Base-by-base conservation (phyloP, 2,888 invertebrate genomes). In the Drosophila affinis region DNA sequence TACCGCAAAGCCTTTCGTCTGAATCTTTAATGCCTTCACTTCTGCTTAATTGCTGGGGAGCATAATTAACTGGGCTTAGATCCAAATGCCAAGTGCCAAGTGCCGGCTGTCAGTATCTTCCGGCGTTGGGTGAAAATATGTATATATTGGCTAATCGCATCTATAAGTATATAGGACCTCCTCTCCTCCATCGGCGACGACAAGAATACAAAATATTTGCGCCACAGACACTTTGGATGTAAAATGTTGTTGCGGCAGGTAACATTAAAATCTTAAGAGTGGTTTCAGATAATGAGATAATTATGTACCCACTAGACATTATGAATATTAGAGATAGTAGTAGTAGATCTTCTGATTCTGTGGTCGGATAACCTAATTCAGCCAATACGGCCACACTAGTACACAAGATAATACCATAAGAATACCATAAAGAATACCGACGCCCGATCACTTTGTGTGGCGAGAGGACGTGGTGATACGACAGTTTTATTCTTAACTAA, bases 11-110 rank as follows among this genome's bases (percentile, higher is more conserved):
- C 3, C 39, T 39, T 39, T 18, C 52, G 27, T 32, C 52, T 17
- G 21, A 62, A 62, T 48, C 53, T 59, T 17, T 29, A 24, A 18
- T 27, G 21, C 44, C 32, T 18, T 45, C 44, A 17, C 27, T 54
- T 21, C 27, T 54, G 14, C 39, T 14, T 61, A 69, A 69, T 71
- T 71, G 71, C 54, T 57, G 39, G 24, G 48, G n/a, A 62, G 48
- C 70, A 53, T 71, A 71, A 70, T 71, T 62, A 69, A 49, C 56
- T 57, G 48, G 53, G 61, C 70, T 32, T 44, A 27, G 24, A 45
- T n/a, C 9, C 51, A 39, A 7, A 14, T 39, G 39, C 14, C 39
- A 39, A 39, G 39, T 34, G 34, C 12, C 34, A 34, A 34, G 34
- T n/a, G 39, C n/a, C 14, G n/a, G 39, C 39, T 39, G n/a, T 39